Evolutionary conservation across 1,140 invertebrate genomes (phyloP), one percentile per base, ranked within the genome.

Genomic region (Drosophila murphyi): DNA sequence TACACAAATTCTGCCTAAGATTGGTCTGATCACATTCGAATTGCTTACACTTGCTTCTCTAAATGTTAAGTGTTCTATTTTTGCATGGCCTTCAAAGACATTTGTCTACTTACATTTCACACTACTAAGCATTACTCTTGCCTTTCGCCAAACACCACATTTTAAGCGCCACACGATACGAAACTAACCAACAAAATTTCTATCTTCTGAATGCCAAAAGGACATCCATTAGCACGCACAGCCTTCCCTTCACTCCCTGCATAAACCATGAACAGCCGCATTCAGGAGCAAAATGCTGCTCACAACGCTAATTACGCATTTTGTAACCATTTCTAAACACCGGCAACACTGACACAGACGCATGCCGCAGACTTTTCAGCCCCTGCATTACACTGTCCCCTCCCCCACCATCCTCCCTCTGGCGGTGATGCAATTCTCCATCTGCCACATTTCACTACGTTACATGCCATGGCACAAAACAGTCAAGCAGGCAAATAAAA

Each of bases 251-350:
- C 28, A 8, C 10, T 5, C 32, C 32, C 8, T n/a, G 12, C 6
- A 31, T 12, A 4, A 20, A 3, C 4, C 47, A 10, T 41, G 35
- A 68, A 31, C 64, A 10, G 10, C n/a, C 45, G 28, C 55, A 67
- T 52, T 69, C 57, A 60, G 50, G 52, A 57, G 51, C 47, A 50
- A 86, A 86, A 86, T 81, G 67, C 75, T 60, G 71, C 63, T 64
- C 79, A 82, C 79, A 87, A 87, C 82, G 82, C 82, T 87, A 87
- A 87, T 87, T 87, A 87, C 82, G 82, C 82, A 87, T 87, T 87
- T 86, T 86, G 82, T 76, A 86, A 61, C 82, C 82, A 80, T 78
- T 85, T 85, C 82, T 77, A 85, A 85, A 75, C 82, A 72, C 59
- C 43, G 55, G 35, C 65, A 72, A 45, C 35, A 45, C 32, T 48